Evolutionary conservation across 2,113 vertebrate genomes (phyloP).

Genomic region (sheep (Ovis aries)): DNA sequence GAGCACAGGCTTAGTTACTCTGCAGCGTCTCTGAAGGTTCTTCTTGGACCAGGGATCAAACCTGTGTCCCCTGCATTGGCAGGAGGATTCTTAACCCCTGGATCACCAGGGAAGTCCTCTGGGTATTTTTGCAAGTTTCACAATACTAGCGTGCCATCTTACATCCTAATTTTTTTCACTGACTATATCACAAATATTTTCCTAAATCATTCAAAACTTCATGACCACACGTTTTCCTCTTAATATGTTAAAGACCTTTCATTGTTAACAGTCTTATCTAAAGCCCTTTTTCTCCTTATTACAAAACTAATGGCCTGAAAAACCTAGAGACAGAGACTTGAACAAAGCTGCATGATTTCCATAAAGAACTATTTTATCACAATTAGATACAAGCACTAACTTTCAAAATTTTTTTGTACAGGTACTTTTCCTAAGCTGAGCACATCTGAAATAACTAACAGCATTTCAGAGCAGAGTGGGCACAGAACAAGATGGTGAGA

Average conservation of each 20-base stretch:
- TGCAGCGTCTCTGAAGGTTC: neutral
- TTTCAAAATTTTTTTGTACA: neutral
- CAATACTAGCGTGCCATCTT: neutral
- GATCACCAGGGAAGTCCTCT: neutral
- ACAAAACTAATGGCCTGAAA: neutral
- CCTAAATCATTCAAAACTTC: neutral
- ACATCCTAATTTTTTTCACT: neutral
- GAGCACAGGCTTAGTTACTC: neutral
- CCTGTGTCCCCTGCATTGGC: neutral
- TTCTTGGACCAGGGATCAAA: neutral
- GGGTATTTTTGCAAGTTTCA: neutral
- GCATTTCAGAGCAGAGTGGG: neutral
- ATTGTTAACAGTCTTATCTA: neutral
- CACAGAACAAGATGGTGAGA: neutral
- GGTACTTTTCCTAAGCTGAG: neutral
- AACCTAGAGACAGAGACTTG: neutral
- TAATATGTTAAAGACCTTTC: neutral
- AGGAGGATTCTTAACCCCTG: neutral
- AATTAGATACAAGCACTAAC: neutral
- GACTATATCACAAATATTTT: neutral
- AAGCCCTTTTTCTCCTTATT: neutral
- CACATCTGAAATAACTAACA: neutral
- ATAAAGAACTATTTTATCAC: neutral
- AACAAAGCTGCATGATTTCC: neutral
- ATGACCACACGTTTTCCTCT: neutral